phyloP scores from a whole-genome alignment of 2,888 invertebrate genomes.

The Iselma pallidipennis region DNA sequence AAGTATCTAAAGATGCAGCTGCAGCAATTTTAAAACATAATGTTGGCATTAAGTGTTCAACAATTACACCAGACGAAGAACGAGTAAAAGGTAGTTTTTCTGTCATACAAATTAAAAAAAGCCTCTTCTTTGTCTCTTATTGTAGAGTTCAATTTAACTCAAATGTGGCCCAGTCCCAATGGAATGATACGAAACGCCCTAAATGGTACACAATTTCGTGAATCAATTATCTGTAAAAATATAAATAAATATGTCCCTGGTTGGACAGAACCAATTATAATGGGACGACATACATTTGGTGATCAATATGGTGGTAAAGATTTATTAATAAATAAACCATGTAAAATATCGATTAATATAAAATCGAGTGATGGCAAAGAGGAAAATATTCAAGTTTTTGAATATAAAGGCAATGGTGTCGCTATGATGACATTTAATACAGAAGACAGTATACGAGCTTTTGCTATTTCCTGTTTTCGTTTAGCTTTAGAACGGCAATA shows the following conservation, averaged over 20 bases:
- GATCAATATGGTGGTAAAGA: slow-evolving; percentile 87
- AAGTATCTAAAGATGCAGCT: slow-evolving; percentile 84
- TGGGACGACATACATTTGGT: slow-evolving; percentile 84
- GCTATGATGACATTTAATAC: slow-evolving; percentile 84
- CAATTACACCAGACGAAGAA: slow-evolving; percentile 87
- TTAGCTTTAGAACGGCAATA: slow-evolving; percentile 79
- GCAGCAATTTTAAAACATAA: slow-evolving; percentile 82
- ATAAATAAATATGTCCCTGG: slow-evolving; percentile 81
- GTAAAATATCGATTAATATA: slow-evolving; percentile 25
- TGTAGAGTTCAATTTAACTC: slow-evolving; percentile 82
- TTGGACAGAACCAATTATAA: slow-evolving; percentile 80
- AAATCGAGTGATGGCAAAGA: slow-evolving; percentile 66
- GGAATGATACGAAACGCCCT: slow-evolving; percentile 86
- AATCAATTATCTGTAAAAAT: slow-evolving; percentile 81
- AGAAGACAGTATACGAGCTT: slow-evolving; percentile 77
- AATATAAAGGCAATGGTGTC: slow-evolving; percentile 74
- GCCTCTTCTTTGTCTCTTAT: slow-evolving; percentile 3
- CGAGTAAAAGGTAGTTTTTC: slow-evolving; percentile 74
- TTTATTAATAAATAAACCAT: slow-evolving; percentile 59
- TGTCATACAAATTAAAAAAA: not conserved
- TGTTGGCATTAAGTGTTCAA: slow-evolving; percentile 89
- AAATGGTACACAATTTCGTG: slow-evolving; percentile 84
- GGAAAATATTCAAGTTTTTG: slow-evolving; percentile 62
- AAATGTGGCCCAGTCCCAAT: slow-evolving; percentile 89
- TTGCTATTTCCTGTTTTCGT: slow-evolving; percentile 85